Conservation (phyloP, 2,888 invertebrate genomes). For the Eledone cirrhosa region DNA sequence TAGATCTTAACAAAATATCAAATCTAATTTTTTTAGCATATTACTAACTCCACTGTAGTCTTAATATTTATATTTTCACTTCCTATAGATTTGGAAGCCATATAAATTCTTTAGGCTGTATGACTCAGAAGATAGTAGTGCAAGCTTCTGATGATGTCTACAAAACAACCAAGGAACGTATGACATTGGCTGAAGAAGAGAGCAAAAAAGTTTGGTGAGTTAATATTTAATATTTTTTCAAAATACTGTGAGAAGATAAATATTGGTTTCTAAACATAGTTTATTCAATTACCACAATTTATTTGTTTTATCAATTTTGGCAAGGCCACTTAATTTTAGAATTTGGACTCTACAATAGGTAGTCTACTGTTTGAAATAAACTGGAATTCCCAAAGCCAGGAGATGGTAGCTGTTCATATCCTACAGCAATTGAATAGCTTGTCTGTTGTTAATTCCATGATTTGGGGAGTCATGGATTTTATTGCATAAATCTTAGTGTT, state of each 20-base stretch:
- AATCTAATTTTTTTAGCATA: no score
- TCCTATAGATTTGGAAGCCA: slow-evolving; percentile 45
- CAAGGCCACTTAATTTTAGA: no score
- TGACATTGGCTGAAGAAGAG: slow-evolving; percentile 87
- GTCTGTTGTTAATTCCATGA: no score
- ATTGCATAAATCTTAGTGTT: no score
- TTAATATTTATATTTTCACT: slow-evolving; percentile 23
- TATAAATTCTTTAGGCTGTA: slow-evolving; percentile 74
- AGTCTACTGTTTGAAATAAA: no score
- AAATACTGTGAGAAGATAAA: neutral
- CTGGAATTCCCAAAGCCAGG: no score
- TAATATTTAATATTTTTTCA: neutral
- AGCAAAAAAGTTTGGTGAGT: slow-evolving; percentile 90
- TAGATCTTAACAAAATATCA: no score
- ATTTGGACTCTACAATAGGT: no score
- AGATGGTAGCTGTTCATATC: no score
- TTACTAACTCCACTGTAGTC: neutral
- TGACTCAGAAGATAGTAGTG: slow-evolving; percentile 88
- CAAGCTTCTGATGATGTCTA: slow-evolving; percentile 96
- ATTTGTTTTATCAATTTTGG: neutral
- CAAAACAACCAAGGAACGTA: slow-evolving; percentile 88
- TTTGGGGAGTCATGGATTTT: no score
- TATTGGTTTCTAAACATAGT: neutral
- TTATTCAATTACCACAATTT: neutral
- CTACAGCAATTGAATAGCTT: no score